Base-by-base conservation (phyloP, 2,797 vertebrate genomes). In the Pangasius mekongensis region DNA sequence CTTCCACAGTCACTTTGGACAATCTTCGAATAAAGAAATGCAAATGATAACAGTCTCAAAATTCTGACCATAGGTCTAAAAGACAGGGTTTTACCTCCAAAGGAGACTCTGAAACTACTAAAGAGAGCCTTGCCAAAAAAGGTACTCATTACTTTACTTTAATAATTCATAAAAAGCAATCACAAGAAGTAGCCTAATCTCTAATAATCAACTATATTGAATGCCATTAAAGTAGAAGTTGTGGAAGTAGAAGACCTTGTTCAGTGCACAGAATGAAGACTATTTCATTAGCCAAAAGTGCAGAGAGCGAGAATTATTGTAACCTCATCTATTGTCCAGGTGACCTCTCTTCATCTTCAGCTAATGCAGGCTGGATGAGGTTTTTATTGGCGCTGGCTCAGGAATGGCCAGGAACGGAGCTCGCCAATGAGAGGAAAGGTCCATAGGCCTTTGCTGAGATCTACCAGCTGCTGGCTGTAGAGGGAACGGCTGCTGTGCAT, bases 291-390 rank as follows among this genome's bases (percentile, higher is more conserved):
- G 90, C 87, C 76, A 62, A 47, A 78, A 89, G 91, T 87, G 89
- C 86, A 95, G 93, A 92, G 88, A 60, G 86, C 90, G 94, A 96
- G 96, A 97, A 96, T 97, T 97, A 97, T 95, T 96, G 95, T 94
- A 93, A 95, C 94, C 95, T 93, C 94, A 95, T 89, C 94, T 92
- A 95, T 92, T 95, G 95, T 95, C 94, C 89, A 91, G 92, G 84
- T 94, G 96, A 97, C 97, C 97, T 96, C 93, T 94, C 94, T 93
- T 97, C 95, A 95, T 93, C 94, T 92, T 89, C 82, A 84, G 92
- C 89, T 94, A 94, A 96, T 94, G 90, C 91, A 87, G 71, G 90
- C 91, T 91, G 90, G 90, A 94, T 93, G 91, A 89, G 91, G 84
- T 93, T 95, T 94, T 95, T 93, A 95, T 95, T 94, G 93, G 81